Base-by-base conservation (phyloP, 2,797 vertebrate species). In the Myoxocephalus aenaeus region DNA sequence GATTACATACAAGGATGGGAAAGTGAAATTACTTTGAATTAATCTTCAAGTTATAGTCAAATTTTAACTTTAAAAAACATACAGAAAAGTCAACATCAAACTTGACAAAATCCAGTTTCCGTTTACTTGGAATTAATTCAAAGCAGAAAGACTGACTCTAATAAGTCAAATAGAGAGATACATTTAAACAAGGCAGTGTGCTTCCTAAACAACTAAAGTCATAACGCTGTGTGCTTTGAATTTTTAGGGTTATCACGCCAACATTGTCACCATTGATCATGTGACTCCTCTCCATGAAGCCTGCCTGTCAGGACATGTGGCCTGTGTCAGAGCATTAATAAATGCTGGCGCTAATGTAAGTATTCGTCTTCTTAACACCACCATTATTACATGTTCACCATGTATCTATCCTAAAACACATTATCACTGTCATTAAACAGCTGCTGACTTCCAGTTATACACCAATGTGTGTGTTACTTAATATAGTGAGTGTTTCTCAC, bases 201-300 rank as follows among this genome's bases (percentile, higher is more conserved):
- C 9, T 42, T 27, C 12, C 40, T 22, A 14, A 34, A 54, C 20
- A 32, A n/a, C 22, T 56, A 1, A 20, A 66, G 12, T 54, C 11
- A 58, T 14, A 29, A 46, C 20, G 3, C 11, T 50, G 25, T 79
- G 12, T 44, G 17, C 32, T 75, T 68, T 80, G 62, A 7, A 66
- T 75, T 27, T 66, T 57, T 61, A 99, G 98, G 98, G 98, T 38
- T 97, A 97, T 86, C 96, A 95, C 57, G 95, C 96, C 15, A 96
- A 98, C 89, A 96, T 95, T 1, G 90, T 97, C 58, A 99, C 98
- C 38, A 98, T 99, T 29, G 97, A 99, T 87, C 97, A 98, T 53
- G 95, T 99, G 81, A 98, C 97, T 34, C 98, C 98, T 7, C 89
- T 99, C 51, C 98, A 99, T 15, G 98, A 99, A 91, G 98, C 98